Conservation (phyloP, 2,888 invertebrate species). For the Eupsilia transversa region DNA sequence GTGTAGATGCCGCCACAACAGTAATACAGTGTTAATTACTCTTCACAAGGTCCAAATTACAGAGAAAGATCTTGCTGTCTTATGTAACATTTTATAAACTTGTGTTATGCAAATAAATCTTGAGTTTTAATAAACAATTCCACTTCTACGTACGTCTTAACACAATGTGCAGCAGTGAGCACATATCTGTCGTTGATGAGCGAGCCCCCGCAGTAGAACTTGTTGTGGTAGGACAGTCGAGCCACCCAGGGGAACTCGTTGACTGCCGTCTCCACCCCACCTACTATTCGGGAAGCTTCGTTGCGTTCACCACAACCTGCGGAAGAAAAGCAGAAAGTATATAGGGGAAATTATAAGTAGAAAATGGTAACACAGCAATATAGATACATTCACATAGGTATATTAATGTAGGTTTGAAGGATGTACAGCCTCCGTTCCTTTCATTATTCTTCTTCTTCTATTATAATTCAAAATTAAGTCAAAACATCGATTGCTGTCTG, state of each 20-base stretch:
- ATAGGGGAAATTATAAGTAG: background rate
- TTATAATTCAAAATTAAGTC: background rate
- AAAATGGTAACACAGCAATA: background rate
- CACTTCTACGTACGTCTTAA: slow-evolving; percentile 93
- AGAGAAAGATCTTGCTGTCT: background rate
- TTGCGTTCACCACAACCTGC: slow-evolving; percentile 95
- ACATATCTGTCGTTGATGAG: slow-evolving; percentile 97
- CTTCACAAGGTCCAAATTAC: background rate
- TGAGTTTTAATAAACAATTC: background rate
- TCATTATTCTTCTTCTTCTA: background rate
- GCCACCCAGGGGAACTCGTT: slow-evolving; percentile 98
- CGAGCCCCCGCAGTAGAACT: slow-evolving; percentile 97
- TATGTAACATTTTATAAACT: background rate
- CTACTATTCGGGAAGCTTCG: slow-evolving; percentile 95
- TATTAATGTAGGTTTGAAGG: background rate
- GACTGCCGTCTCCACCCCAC: slow-evolving; percentile 94
- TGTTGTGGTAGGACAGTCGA: slow-evolving; percentile 95
- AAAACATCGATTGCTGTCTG: background rate
- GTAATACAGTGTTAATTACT: background rate
- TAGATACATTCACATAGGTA: background rate
- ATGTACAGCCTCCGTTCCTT: background rate
- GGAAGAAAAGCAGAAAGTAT: background rate
- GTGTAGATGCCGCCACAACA: too few species aligned
- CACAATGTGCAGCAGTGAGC: slow-evolving; percentile 96
- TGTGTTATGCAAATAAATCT: background rate